These are phyloP conservation scores for Porites divaricata DNA, from an alignment of 92 coral and sea anemone genomes.

Conservation along the genomic window DNA sequence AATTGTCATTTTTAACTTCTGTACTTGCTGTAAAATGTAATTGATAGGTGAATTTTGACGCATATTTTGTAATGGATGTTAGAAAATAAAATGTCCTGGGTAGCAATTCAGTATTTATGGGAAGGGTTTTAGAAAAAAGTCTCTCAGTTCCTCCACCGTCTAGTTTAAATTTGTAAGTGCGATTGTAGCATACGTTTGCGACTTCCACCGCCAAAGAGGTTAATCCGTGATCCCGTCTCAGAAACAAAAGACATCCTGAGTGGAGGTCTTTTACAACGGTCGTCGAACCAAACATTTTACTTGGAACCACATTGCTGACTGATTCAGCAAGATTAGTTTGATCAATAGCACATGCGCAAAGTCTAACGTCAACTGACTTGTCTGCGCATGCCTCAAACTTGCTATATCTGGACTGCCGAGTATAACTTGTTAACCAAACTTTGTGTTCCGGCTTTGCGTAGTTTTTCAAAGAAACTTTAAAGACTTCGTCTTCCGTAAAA, in stretches of 20 bases:
- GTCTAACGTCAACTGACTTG: conserved; percentile 67
- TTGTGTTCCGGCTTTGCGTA: conserved; percentile 9
- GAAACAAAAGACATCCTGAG: conserved; percentile 11
- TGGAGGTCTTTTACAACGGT: conserved; percentile 17
- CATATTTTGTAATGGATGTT: neutral
- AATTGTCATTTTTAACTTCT: neutral
- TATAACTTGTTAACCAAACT: conserved; percentile 22
- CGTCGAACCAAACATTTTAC: conserved; percentile 15
- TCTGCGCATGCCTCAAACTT: conserved; percentile 85
- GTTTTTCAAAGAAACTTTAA: conserved; percentile 33
- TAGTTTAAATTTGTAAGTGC: conserved; percentile 16
- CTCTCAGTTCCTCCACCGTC: neutral
- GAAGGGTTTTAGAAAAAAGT: conserved; percentile 12
- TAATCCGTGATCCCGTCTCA: conserved; percentile 7
- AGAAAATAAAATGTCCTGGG: conserved; percentile 31
- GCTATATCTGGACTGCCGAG: conserved; percentile 59
- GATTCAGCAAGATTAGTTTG: neutral
- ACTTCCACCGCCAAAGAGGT: conserved; percentile 22
- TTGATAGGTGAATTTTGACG: neutral
- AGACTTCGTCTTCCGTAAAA: conserved; percentile 32
- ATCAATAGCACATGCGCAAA: conserved; percentile 80
- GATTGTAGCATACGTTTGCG: conserved; percentile 4
- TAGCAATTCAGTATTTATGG: neutral
- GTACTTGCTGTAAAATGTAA: neutral
- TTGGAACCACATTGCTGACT: neutral